These are phyloP conservation scores for Corythornis vintsioides DNA, from an alignment of 2,113 vertebrate genomes.

Conservation along the genomic window DNA sequence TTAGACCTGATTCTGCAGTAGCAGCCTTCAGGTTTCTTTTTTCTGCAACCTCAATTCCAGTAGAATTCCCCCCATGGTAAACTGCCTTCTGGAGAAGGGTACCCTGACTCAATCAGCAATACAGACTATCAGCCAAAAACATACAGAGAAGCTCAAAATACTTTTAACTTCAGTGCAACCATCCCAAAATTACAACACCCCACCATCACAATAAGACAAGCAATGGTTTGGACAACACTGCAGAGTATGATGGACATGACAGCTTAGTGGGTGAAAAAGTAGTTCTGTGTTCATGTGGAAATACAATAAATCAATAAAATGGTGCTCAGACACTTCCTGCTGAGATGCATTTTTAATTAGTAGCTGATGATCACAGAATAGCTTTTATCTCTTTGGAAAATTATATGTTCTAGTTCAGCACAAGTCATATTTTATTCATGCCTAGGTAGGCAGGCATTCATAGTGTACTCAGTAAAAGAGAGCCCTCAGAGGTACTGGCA, in stretches of 20 bases:
- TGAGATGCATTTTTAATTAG: constrained; percentile 48
- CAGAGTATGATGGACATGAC: fast-evolving
- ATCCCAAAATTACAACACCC: background rate
- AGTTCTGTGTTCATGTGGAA: background rate
- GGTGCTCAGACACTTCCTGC: constrained; percentile 19
- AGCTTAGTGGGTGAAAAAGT: background rate
- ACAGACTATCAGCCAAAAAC: background rate
- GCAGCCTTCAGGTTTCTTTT: background rate
- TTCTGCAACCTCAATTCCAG: background rate
- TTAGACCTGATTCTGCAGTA: background rate
- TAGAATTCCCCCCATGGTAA: background rate
- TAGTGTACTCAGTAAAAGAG: background rate
- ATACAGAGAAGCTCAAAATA: background rate
- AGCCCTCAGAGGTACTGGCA: background rate
- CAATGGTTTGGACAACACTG: background rate
- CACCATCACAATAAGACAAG: background rate
- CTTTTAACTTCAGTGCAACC: background rate
- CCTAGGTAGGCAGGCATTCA: background rate
- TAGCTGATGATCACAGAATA: background rate
- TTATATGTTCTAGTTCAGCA: background rate
- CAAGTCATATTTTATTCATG: constrained; percentile 48
- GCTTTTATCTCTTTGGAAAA: constrained; percentile 34
- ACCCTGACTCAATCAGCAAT: background rate
- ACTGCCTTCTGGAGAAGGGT: background rate
- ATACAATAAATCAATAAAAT: background rate